Base-by-base conservation (phyloP, 2,888 invertebrate species). In the Chymomyza fuscimana region DNA sequence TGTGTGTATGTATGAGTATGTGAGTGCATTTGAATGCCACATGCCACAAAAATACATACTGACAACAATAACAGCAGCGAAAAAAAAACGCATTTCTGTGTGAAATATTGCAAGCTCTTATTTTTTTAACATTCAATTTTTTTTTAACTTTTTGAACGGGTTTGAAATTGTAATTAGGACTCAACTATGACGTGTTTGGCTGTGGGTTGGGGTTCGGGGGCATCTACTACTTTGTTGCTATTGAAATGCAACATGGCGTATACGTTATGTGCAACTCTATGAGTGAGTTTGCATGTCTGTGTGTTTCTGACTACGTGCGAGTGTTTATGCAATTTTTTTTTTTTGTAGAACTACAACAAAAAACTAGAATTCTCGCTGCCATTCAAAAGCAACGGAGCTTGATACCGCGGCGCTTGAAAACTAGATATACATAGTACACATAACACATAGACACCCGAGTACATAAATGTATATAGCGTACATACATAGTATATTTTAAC, bases 101-200 rank as follows among this genome's bases (percentile, higher is more conserved):
- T 54, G 54, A 54, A 54, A 54, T 54, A 54, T 54, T 7, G 58
- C 58, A 58, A 25, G 58, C 29, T 25, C 22, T 58, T 29, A 22
- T 25, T 58, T 58, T 58, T 58, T 58, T 32, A 32, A n/a, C 19
- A 22, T 54, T 32, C 32, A 10, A 4, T 58, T 58, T 58, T 58
- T 29, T 58, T 58, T 25, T 58, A 58, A 46, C 40, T 46, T 58
- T 58, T 25, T 58, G 36, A 60, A 25, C 32, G 60, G 60, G 25
- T 25, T 60, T 60, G 60, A 60, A 60, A 60, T 60, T 60, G 25
- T 60, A 60, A 60, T 60, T 60, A 60, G 60, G 60, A 36, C 36
- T 60, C 60, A 32, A 25, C 19, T 58, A 58, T 58, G 58, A 58
- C 19, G 58, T 7, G 58, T 25, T 54, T 22, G 16, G 58, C 7